Base-by-base conservation (phyloP, 2,113 vertebrate species). In the Morone saxatilis region DNA sequence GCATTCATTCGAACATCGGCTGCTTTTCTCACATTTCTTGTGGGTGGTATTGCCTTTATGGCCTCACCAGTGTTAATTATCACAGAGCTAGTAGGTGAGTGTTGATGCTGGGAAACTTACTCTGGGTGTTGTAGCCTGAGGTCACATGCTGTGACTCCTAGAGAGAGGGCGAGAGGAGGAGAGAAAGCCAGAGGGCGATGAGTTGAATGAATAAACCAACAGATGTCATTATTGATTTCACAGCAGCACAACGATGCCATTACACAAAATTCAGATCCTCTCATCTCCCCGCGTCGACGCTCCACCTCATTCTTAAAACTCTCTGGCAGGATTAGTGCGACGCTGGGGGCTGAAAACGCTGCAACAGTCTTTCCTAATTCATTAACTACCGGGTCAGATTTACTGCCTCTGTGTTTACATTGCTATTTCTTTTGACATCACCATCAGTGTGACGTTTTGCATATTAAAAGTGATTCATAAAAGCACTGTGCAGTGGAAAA, bases 131-230 rank as follows among this genome's bases (percentile, higher is more conserved):
- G 95, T 97, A 98, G 96, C 97, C 96, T 84, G 96, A 96, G 94
- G 96, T 97, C 95, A 97, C 95, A 94, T 98, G 97, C 90, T 97
- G 97, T 4, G 97, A 94, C 87, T 98, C 97, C 97, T 99, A 83
- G 84, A 85, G 78, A 86, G 83, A 67, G 17, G 63, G 50, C 65
- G 81, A 82, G 76, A 72, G 53, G 38, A 78, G 70, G 78, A 91
- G 85, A 85, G 59, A 76, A 59, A 88, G 81, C 69, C 84, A 90
- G 78, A 90, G 86, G 72, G 79, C 71, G 79, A 82, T 7, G 50
- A 73, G 81, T 51, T 84, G 73, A 88, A 92, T 89, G 71, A 92
- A 91, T 86, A 85, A 95, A 90, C 76, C 76, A 90, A 76, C 73
- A 89, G 62, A 83, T 86, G 77, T 90, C 75, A 90, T 92, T 92